phyloP scores from a whole-genome alignment of 1,140 invertebrate genomes.

The Meteorus sp. region DNA sequence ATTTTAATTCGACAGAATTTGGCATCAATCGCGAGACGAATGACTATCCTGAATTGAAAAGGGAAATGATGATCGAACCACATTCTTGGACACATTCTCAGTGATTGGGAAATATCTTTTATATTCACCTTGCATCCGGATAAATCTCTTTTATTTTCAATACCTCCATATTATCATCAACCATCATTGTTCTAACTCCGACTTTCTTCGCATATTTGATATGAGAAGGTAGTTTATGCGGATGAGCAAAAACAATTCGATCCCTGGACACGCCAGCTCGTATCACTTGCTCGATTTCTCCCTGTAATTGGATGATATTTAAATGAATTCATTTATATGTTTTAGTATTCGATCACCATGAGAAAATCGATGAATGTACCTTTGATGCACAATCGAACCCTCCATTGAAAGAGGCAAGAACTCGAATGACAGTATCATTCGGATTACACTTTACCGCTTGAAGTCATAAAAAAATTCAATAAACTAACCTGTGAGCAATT shows the following conservation, averaged over 20 bases:
- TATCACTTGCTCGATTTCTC: conserved; percentile 69
- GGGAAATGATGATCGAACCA: too few species aligned
- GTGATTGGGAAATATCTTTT: too few species aligned
- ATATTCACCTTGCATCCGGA: conserved; percentile 81
- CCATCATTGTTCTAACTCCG: conserved; percentile 84
- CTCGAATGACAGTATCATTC: conserved; percentile 64
- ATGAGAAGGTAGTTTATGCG: conserved; percentile 88
- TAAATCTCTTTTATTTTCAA: conserved; percentile 83
- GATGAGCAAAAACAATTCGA: conserved; percentile 96
- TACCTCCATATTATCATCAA: conserved; percentile 92
- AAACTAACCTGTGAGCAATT: too few species aligned
- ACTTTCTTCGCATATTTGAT: conserved; percentile 79
- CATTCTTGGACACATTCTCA: too few species aligned
- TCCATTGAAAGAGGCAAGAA: conserved; percentile 67
- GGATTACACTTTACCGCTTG: conserved; percentile 79
- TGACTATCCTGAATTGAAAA: conserved; percentile 3
- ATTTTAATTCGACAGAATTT: conserved; percentile 75
- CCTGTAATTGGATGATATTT: conserved; percentile 46
- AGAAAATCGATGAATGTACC: conserved; percentile 51
- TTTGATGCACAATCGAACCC: conserved; percentile 80
- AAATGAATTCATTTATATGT: not conserved
- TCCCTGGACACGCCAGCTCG: conserved; percentile 63
- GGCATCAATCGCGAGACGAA: conserved; percentile 62
- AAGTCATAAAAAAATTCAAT: too few species aligned
- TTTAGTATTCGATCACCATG: not conserved